These are phyloP conservation scores for Amniataba percoides DNA, from an alignment of 2,797 vertebrate species.

Conservation along the genomic window DNA sequence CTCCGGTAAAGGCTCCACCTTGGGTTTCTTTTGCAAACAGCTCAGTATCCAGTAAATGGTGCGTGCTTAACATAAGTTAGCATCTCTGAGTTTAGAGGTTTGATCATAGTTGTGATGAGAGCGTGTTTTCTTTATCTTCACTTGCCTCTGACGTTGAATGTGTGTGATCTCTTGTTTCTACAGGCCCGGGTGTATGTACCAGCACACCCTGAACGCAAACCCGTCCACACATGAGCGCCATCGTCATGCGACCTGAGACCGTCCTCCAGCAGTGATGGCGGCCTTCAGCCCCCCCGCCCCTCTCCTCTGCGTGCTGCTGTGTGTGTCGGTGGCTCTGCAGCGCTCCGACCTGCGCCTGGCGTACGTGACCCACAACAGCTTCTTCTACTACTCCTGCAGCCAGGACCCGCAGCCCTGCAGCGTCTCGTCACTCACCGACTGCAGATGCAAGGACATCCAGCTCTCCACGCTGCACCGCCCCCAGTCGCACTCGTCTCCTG, in stretches of 20 bases:
- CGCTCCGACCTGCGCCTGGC: conserved; percentile 71
- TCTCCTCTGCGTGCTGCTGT: conserved; percentile 71
- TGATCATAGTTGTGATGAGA: background rate
- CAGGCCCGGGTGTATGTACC: background rate
- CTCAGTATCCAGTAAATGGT: background rate
- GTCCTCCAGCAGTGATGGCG: conserved; percentile 64
- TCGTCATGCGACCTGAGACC: conserved; percentile 37
- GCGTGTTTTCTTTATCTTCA: background rate
- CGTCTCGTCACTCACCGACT: conserved; percentile 57
- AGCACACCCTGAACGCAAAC: background rate
- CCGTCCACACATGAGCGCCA: background rate
- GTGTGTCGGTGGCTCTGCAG: conserved; percentile 63
- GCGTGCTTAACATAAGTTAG: background rate
- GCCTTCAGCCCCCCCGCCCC: conserved; percentile 58
- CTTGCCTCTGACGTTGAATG: background rate
- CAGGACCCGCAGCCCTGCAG: conserved; percentile 73
- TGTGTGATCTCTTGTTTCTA: conserved; percentile 7
- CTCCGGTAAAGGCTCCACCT: background rate
- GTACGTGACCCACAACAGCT: conserved; percentile 74
- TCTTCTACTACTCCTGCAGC: conserved; percentile 75
- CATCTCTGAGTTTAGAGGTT: background rate
- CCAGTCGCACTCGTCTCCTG: conserved; percentile 54
- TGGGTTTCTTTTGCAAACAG: background rate
- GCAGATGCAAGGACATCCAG: conserved; percentile 73
- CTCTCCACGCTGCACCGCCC: conserved; percentile 60